Conservation (phyloP, 2,797 vertebrate species). For the Sebastes hubbsi region DNA sequence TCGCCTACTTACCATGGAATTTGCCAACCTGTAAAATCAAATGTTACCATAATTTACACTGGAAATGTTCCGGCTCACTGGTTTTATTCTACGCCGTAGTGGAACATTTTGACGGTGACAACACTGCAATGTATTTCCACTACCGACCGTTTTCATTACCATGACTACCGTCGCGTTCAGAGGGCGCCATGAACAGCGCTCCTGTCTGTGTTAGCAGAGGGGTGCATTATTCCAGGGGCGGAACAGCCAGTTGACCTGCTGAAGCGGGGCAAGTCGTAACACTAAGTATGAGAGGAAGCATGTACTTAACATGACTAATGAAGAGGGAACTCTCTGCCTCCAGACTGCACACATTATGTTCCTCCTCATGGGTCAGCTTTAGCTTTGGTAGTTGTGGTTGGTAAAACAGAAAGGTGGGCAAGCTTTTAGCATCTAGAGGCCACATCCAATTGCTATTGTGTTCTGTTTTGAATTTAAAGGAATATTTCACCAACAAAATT, state of each 20-base stretch:
- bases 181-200: background rate
- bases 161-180: background rate
- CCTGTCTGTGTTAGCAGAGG: no score
- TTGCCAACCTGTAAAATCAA: no score
- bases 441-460: no score
- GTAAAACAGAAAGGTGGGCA: background rate
- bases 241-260: background rate
- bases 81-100: no score
- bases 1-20: no score
- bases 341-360: background rate
- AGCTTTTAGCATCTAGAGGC: no score
- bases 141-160: background rate
- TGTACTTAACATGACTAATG: background rate
- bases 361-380: background rate
- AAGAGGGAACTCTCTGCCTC: background rate
- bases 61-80: accelerated
- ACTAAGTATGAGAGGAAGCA: background rate
- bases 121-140: background rate
- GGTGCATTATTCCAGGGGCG: no score
- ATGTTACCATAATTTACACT: no score
- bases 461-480: no score
- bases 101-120: no score
- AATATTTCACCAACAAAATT: no score
- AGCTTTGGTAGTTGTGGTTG: background rate
- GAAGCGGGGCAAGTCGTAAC: background rate